Conservation (phyloP, 2,888 invertebrate species). For the Xestia ashworthii region DNA sequence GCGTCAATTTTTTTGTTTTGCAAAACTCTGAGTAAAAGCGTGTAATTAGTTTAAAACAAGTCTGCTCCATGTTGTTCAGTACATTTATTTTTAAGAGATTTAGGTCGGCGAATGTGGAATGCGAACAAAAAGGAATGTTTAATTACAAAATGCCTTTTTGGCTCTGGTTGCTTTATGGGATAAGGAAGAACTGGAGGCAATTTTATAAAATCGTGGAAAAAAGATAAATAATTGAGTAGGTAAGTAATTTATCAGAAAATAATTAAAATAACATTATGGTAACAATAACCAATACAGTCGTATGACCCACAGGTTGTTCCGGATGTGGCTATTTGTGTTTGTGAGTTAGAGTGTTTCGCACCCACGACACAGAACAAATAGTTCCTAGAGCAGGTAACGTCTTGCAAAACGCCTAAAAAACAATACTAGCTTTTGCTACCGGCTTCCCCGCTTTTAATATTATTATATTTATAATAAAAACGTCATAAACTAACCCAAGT, state of each 20-base stretch:
- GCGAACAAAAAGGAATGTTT: conserved; percentile 19
- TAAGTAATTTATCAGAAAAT: neutral
- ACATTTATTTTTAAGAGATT: conserved; percentile 12
- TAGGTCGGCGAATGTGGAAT: neutral
- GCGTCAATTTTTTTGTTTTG: conserved; percentile 30
- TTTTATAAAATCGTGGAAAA: neutral
- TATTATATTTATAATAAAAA: too few species aligned
- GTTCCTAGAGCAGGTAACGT: too few species aligned
- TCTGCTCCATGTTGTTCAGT: conserved; percentile 25
- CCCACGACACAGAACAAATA: too few species aligned
- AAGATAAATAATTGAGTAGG: neutral
- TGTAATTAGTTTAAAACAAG: conserved; percentile 45
- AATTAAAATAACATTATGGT: too few species aligned
- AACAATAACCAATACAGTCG: neutral
- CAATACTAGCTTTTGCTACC: neutral
- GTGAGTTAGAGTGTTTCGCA: too few species aligned
- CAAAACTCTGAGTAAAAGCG: conserved; percentile 22
- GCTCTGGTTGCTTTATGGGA: neutral
- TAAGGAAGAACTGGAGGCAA: neutral
- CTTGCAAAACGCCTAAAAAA: too few species aligned
- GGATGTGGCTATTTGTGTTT: too few species aligned
- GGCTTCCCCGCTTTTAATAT: neutral
- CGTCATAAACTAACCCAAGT: neutral
- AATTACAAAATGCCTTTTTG: conserved; percentile 22
- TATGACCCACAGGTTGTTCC: too few species aligned